phyloP scores from a whole-genome alignment of 2,113 vertebrate species.

The Mobula birostris region DNA sequence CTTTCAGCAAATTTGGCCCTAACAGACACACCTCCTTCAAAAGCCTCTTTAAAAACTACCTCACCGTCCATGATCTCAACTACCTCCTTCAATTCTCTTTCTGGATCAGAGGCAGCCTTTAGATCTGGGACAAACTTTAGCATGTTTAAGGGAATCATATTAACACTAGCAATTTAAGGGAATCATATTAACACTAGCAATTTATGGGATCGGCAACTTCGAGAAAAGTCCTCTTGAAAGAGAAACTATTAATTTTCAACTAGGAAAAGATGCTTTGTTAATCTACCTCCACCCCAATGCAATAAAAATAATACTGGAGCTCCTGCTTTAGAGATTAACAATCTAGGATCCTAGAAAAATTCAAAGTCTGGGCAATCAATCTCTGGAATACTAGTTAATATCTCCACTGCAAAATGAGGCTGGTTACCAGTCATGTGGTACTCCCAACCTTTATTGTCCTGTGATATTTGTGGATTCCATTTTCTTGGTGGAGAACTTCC shows the following conservation, averaged over 20 bases:
- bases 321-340: neutral
- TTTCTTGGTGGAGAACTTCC: neutral
- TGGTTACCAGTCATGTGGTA: neutral
- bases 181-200: neutral
- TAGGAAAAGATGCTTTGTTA: neutral
- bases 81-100: neutral
- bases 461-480: neutral
- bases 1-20: too few relatives aligned
- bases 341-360: too few relatives aligned
- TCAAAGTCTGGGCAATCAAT: neutral
- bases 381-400: neutral
- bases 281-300: neutral
- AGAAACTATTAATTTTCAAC: neutral
- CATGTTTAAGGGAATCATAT: neutral
- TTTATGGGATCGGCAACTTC: neutral
- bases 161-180: neutral
- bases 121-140: neutral
- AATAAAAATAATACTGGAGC: neutral
- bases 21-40: too few relatives aligned
- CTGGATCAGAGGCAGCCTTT: neutral
- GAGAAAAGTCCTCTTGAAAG: neutral
- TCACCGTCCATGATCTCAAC: too few relatives aligned
- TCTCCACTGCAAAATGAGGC: neutral
- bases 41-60: too few relatives aligned
- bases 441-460: neutral